phyloP scores from a whole-genome alignment of 35 echinoderm and acorn worm species.

The Apostichopus californicus region DNA sequence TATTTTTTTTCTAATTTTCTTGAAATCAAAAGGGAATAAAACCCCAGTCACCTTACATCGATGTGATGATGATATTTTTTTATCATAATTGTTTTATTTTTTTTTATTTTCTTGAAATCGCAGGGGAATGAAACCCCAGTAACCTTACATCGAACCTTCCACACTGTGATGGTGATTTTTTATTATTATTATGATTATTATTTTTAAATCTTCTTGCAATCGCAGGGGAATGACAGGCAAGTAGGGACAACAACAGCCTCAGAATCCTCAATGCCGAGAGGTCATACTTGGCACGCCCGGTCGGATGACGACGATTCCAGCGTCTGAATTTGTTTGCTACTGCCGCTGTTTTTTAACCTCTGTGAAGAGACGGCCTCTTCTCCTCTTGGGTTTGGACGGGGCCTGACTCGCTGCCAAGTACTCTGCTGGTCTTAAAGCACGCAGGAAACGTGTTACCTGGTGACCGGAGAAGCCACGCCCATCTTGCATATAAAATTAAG shows the following conservation, averaged over 20 bases:
- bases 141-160: no score
- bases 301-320: slow-evolving; percentile 27
- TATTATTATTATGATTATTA: no score
- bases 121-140: no score
- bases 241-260: background rate
- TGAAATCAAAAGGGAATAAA: no score
- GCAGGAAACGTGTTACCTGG: no score
- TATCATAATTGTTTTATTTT: no score
- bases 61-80: no score
- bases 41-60: no score
- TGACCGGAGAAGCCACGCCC: background rate
- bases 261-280: background rate
- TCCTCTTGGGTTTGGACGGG: background rate
- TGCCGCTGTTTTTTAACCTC: background rate
- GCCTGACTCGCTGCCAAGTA: background rate
- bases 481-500: background rate
- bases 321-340: background rate
- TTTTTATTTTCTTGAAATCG: no score
- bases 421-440: background rate
- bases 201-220: background rate
- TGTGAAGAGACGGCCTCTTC: background rate
- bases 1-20: no score
- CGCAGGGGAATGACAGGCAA: slow-evolving; percentile 7
- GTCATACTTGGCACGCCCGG: slow-evolving; percentile 17
- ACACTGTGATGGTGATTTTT: no score